phyloP scores from a whole-genome alignment of 2,888 invertebrate genomes.

The Drosophila pegasa region DNA sequence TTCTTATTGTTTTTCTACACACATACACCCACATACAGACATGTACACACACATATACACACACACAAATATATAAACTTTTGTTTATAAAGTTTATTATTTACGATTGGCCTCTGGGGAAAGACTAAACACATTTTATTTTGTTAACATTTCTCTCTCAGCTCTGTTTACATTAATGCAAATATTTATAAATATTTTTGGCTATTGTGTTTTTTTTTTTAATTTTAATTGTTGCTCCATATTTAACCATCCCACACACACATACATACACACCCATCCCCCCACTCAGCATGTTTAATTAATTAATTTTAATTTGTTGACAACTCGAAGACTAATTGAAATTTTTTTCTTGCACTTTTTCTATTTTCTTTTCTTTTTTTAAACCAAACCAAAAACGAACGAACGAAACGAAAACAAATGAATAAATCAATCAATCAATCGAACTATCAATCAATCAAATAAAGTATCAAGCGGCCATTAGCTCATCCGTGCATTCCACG shows the following conservation, averaged over 20 bases:
- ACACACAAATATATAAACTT: constrained; percentile 27
- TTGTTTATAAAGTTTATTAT: constrained; percentile 49
- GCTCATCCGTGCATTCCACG: constrained; percentile 88
- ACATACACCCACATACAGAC: constrained; percentile 35
- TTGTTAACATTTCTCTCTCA: constrained; percentile 40
- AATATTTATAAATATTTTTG: constrained; percentile 48
- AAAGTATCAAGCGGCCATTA: constrained; percentile 95
- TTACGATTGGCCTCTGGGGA: constrained; percentile 85
- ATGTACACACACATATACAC: constrained; percentile 17
- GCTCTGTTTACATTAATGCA: constrained; percentile 36
- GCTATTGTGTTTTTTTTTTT: constrained; percentile 41
- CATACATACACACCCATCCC: constrained; percentile 17
- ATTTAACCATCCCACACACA: constrained; percentile 33
- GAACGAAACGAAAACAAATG: constrained; percentile 31
- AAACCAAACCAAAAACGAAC: constrained; percentile 39
- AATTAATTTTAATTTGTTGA: constrained; percentile 67
- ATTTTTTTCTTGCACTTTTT: constrained; percentile 79
- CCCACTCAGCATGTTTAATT: constrained; percentile 64
- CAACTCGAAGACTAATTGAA: constrained; percentile 72
- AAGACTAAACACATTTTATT: constrained; percentile 85
- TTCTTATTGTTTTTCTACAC: constrained; percentile 52
- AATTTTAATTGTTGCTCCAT: constrained; percentile 52
- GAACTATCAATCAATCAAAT: constrained; percentile 40
- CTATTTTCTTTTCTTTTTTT: constrained; percentile 76
- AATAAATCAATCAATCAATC: constrained; percentile 16